A percentile compares a stretch with the other conserved stretches of the same genome.
phyloP scores from a whole-genome alignment of 2,113 vertebrate genomes.

The Equus przewalskii region DNA sequence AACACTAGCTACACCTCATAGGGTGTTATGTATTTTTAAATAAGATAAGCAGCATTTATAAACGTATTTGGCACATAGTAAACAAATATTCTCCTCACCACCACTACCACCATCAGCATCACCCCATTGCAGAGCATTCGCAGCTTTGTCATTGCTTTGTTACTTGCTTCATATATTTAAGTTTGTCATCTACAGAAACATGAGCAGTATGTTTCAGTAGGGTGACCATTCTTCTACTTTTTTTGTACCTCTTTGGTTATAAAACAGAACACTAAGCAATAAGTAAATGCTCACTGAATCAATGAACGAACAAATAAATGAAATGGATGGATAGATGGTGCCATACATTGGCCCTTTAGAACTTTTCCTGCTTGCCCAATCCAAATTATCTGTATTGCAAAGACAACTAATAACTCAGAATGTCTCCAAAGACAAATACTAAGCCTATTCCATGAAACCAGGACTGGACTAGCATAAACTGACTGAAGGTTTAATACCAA shows the following conservation, averaged over 20 bases:
- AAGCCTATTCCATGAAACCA: neutral
- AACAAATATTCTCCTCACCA: neutral
- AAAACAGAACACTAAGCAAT: constrained; percentile 30
- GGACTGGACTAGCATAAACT: neutral
- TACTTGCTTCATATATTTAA: neutral
- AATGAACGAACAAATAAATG: neutral
- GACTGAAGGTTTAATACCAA: neutral
- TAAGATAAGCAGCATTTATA: neutral
- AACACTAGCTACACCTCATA: neutral
- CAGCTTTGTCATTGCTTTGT: neutral
- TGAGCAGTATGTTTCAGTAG: neutral
- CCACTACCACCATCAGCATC: neutral
- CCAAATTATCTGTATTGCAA: neutral
- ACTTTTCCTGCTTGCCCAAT: neutral
- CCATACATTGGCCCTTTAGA: neutral
- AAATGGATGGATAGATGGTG: neutral
- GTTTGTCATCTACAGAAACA: neutral
- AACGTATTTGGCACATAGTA: neutral
- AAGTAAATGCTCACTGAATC: neutral
- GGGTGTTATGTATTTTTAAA: neutral
- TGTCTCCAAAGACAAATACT: neutral
- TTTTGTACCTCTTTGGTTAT: neutral
- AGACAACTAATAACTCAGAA: neutral
- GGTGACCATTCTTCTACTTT: neutral
- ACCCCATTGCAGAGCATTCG: neutral